phyloP scores from a whole-genome alignment of 2,888 invertebrate genomes.

The Aphidoletes aphidimyza region DNA sequence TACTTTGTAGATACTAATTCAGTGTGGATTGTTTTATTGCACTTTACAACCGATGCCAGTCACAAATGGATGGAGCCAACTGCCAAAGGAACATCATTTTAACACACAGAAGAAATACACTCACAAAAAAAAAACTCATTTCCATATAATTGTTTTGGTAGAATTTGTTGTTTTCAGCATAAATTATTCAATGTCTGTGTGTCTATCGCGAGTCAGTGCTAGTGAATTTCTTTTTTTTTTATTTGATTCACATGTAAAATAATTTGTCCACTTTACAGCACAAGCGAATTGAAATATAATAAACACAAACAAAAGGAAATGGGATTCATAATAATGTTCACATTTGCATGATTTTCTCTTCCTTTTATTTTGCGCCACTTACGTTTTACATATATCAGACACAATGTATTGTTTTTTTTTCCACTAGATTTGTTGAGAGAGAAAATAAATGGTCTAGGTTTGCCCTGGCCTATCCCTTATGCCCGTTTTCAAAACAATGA shows the following conservation, averaged over 20 bases:
- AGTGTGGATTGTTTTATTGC: too few species aligned
- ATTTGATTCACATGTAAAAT: constrained; percentile 33
- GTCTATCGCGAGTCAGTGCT: not conserved
- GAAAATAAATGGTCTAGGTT: constrained; percentile 5
- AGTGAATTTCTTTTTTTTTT: not conserved
- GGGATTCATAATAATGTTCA: constrained; percentile 1
- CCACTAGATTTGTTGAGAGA: not conserved
- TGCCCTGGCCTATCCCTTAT: not conserved
- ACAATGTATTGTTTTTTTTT: not conserved
- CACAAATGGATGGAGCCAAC: not conserved
- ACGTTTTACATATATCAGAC: not conserved
- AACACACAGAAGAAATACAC: not conserved
- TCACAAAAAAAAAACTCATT: not conserved
- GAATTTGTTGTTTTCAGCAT: not conserved
- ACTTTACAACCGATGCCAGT: not conserved
- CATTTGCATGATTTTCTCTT: constrained; percentile 41
- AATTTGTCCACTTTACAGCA: constrained; percentile 4
- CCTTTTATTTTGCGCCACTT: constrained; percentile 39
- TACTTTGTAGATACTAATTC: too few species aligned
- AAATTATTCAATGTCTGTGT: constrained; percentile 7
- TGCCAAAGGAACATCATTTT: not conserved
- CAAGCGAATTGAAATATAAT: not conserved
- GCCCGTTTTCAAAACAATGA: not conserved
- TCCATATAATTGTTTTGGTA: constrained; percentile 44
- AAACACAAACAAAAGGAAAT: not conserved